Evolutionary conservation across 2,888 invertebrate species (phyloP).

Genomic region (Lithophane semibrunnea): DNA sequence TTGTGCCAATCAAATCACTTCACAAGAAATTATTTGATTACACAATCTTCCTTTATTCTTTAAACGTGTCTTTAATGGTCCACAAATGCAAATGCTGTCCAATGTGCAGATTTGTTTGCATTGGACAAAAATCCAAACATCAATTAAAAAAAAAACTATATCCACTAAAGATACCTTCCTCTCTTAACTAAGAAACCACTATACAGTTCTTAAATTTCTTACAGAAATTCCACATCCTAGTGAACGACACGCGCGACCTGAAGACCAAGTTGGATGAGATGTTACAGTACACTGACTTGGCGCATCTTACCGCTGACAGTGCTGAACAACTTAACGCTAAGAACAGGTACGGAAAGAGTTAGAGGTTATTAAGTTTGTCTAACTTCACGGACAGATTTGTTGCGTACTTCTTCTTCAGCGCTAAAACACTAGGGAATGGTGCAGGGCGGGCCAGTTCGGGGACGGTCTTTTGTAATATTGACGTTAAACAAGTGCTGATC

Average conservation of each 20-base stretch:
- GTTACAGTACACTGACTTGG: constrained; percentile 91
- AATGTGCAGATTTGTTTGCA: neutral
- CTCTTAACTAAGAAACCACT: neutral
- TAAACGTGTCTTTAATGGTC: too few relatives aligned
- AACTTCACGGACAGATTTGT: neutral
- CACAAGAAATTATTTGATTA: too few relatives aligned
- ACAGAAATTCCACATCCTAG: constrained; percentile 89
- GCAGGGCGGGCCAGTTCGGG: neutral
- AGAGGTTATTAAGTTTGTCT: neutral
- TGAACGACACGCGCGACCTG: constrained; percentile 91
- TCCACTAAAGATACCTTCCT: neutral
- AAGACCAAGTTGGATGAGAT: constrained; percentile 93
- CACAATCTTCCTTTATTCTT: too few relatives aligned
- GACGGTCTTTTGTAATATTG: neutral
- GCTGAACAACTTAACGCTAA: constrained; percentile 91
- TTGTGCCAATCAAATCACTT: too few relatives aligned
- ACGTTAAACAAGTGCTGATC: neutral
- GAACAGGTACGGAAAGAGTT: constrained; percentile 82
- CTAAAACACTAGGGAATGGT: neutral
- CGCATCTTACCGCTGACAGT: constrained; percentile 90
- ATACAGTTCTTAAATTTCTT: neutral
- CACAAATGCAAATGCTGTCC: neutral
- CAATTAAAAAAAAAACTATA: neutral
- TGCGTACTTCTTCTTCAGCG: neutral
- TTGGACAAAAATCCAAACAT: neutral